phyloP scores from a whole-genome alignment of 37 sponge, comb jelly and placozoan species.

The Spongilla lacustris region DNA sequence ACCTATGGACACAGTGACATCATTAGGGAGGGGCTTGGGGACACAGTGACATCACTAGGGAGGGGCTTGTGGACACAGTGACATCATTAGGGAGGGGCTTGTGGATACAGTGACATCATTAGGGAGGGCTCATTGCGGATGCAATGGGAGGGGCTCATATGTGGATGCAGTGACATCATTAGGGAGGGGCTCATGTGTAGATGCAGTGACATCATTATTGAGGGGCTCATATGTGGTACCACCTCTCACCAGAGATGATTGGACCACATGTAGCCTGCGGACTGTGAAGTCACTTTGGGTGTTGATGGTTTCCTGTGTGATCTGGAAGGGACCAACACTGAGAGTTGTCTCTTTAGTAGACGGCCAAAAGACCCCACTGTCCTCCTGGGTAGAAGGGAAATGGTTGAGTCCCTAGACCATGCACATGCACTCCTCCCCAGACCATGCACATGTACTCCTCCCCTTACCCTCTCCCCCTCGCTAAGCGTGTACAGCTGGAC shows the following conservation, averaged over 20 bases:
- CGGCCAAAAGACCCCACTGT: background rate
- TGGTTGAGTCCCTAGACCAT: background rate
- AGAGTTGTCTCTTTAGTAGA: background rate
- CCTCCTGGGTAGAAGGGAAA: background rate
- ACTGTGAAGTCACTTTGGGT: background rate
- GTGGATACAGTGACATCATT: no score
- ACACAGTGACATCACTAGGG: no score
- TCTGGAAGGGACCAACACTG: background rate
- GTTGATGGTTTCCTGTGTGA: background rate
- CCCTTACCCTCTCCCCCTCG: slow-evolving; percentile 59
- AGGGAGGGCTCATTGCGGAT: no score
- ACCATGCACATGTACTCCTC: background rate
- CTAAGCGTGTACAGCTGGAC: slow-evolving; percentile 82
- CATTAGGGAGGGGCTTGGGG: no score
- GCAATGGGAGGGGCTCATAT: no score
- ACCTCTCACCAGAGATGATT: background rate
- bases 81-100: no score
- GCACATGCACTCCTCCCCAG: background rate
- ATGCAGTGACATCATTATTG: slow-evolving; percentile 17
- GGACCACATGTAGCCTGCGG: background rate
- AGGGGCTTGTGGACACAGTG: no score
- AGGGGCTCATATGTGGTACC: no score
- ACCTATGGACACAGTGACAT: background rate
- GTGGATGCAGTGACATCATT: no score
- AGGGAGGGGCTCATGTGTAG: background rate